Base-by-base conservation (phyloP, 2,888 invertebrate genomes). In the Archaeoteleia sp. region DNA sequence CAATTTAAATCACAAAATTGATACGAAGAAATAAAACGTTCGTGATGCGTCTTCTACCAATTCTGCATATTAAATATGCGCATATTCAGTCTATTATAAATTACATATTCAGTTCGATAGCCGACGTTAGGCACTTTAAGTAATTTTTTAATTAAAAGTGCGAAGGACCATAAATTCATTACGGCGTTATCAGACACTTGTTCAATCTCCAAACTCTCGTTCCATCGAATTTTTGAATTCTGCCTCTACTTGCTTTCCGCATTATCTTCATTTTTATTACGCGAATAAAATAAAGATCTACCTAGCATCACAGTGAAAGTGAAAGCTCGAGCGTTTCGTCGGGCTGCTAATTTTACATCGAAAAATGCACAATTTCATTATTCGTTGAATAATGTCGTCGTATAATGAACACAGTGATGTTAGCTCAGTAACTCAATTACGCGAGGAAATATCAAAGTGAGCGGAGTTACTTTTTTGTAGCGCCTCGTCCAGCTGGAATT, bases 111-210 rank as follows among this genome's bases (percentile, higher is more conserved):
- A n/a, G n/a, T n/a, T n/a, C n/a, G n/a, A n/a, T n/a, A n/a, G n/a
- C n/a, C n/a, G n/a, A n/a, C n/a, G n/a, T n/a, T n/a, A n/a, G n/a
- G n/a, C n/a, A n/a, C n/a, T n/a, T n/a, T n/a, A n/a, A n/a, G n/a
- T 46, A 54, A 48, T 62, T 76, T 70, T 65, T 74, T 78, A 71
- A 75, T 76, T 72, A 72, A 51, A 58, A 58, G 32, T 14, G 14
- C 34, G 54, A 61, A 43, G 40, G 58, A 58, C 67, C 72, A 68
- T 71, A 71, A 74, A 73, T 71, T 72, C 70, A 74, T 74, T 61
- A 51, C 57, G 25, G 37, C 27, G 51, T 43, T 23, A 13, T 49
- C 43, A 25, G 45, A 45, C 35, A 53, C 35, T 49, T 53, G 25
- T 25, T 8, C 32, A 32, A 12, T 43, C 43, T 40, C 39, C 27